These are phyloP conservation scores for Alsophila aescularia DNA, from an alignment of 2,888 invertebrate genomes.

Conservation along the genomic window DNA sequence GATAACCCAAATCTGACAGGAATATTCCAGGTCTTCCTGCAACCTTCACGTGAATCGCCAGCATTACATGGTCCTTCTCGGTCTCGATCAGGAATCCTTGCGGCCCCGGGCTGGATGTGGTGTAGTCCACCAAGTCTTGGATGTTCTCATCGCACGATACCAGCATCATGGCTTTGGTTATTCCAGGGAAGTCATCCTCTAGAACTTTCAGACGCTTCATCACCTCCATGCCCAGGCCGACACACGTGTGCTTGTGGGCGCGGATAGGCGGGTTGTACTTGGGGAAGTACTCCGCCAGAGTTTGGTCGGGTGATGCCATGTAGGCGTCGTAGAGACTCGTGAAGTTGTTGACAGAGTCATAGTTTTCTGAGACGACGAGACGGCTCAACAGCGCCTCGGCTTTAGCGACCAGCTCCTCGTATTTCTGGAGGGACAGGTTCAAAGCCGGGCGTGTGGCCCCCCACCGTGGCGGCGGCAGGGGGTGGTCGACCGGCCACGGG, in stretches of 20 bases:
- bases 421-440: slow-evolving; percentile 89
- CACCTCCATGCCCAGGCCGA: slow-evolving; percentile 94
- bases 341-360: slow-evolving; percentile 96
- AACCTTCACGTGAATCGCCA: slow-evolving; percentile 90
- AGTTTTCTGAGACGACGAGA: slow-evolving; percentile 93
- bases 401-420: slow-evolving; percentile 92
- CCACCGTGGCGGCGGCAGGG: slow-evolving; percentile 78
- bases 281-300: slow-evolving; percentile 90
- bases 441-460: slow-evolving; percentile 84
- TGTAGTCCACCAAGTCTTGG: slow-evolving; percentile 85
- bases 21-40: slow-evolving; percentile 90
- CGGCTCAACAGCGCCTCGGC: slow-evolving; percentile 94
- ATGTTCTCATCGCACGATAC: slow-evolving; percentile 96
- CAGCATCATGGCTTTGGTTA: slow-evolving; percentile 88
- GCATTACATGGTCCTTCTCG: slow-evolving; percentile 95
- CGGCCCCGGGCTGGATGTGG: slow-evolving; percentile 85
- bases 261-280: slow-evolving; percentile 94
- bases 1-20: slow-evolving; percentile 95
- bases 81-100: slow-evolving; percentile 86
- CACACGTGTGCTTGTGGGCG: slow-evolving; percentile 93
- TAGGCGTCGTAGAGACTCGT: slow-evolving; percentile 87
- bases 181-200: slow-evolving; percentile 86
- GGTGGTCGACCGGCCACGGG: slow-evolving; percentile 77
- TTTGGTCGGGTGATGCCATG: slow-evolving; percentile 87
- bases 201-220: slow-evolving; percentile 87